Conservation (phyloP, 2,888 invertebrate genomes). For the Lissonota sp. region DNA sequence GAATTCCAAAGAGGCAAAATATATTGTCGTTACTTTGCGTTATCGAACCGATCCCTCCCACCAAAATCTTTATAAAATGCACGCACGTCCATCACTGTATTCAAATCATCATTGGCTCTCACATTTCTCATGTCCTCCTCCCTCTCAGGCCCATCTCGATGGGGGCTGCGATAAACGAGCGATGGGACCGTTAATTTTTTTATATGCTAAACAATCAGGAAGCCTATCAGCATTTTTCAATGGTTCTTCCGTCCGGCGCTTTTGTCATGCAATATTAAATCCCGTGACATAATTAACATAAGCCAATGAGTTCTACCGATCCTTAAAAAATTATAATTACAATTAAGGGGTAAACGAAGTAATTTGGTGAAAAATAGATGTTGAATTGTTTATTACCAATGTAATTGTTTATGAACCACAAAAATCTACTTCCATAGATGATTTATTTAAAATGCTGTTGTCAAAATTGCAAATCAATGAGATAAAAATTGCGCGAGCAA, state of each 20-base stretch:
- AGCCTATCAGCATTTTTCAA: conserved; percentile 50
- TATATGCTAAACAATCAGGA: conserved; percentile 34
- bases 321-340: no score
- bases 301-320: conserved; percentile 36
- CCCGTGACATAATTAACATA: conserved; percentile 37
- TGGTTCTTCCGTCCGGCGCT: conserved; percentile 42
- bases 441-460: no score
- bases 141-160: conserved; percentile 2
- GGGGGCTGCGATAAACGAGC: conserved; percentile 16
- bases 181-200: conserved; percentile 43
- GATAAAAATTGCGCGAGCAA: no score
- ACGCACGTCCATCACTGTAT: conserved; percentile 38
- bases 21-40: conserved; percentile 23
- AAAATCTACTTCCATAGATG: no score
- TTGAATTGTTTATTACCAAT: no score
- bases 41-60: conserved; percentile 20
- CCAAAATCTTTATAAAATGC: background rate
- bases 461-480: no score
- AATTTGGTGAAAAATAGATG: no score
- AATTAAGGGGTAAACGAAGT: no score
- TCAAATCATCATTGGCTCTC: conserved; percentile 19
- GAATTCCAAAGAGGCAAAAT: conserved; percentile 59
- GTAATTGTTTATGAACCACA: no score
- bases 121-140: conserved; percentile 7
- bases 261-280: conserved; percentile 1